Percentiles rank a stretch among this genome's conserved stretches.
These are phyloP conservation scores for Pygocentrus nattereri DNA, from an alignment of 2,797 vertebrate genomes.

Conservation along the genomic window DNA sequence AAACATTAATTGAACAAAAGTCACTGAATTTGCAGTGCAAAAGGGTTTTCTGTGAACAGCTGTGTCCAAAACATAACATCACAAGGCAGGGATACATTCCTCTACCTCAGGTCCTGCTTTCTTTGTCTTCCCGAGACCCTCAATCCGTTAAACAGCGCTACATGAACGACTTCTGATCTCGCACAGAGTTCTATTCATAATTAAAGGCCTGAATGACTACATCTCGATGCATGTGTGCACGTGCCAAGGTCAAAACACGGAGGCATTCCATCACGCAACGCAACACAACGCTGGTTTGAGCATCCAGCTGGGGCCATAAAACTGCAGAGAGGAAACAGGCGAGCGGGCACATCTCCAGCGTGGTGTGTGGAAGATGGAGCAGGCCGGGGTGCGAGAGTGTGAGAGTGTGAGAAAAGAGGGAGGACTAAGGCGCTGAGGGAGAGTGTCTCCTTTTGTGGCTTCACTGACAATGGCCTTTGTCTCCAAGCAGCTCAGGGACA, in stretches of 20 bases:
- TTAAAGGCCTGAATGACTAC: neutral
- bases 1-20: too few species aligned
- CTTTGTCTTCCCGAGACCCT: neutral
- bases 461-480: conserved; percentile 84
- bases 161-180: neutral
- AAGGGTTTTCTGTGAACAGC: neutral
- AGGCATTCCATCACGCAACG: conserved; percentile 9
- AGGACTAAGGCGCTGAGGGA: conserved; percentile 59
- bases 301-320: conserved; percentile 44
- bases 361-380: conserved; percentile 64
- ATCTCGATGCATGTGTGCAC: conserved; percentile 4
- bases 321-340: conserved; percentile 23
- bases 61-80: too few species aligned
- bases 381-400: conserved; percentile 72
- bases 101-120: too few species aligned
- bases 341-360: conserved; percentile 43
- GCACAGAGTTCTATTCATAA: conserved; percentile 26
- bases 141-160: neutral
- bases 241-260: conserved; percentile 27
- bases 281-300: conserved; percentile 20
- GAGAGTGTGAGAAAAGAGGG: conserved; percentile 83
- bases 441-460: conserved; percentile 81
- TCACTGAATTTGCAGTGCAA: neutral
- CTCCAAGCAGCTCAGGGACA: conserved; percentile 71
- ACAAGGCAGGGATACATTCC: too few species aligned